A percentile compares a stretch with the other conserved stretches of the same genome.
These are phyloP conservation scores for Bombus turneri DNA, from an alignment of 1,140 invertebrate species.

Conservation along the genomic window DNA sequence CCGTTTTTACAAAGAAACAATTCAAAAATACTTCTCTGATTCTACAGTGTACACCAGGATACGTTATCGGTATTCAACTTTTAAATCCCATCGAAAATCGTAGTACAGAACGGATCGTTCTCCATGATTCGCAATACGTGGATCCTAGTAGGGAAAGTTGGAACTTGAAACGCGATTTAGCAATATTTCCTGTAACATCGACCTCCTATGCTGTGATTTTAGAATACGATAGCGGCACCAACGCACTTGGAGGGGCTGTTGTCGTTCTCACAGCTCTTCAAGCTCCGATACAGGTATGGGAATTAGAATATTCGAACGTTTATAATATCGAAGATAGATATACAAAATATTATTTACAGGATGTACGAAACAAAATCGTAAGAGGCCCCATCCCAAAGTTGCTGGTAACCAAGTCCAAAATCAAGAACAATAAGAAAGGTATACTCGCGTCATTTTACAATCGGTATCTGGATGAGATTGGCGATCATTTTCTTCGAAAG, in stretches of 20 bases:
- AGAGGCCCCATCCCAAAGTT: conserved; percentile 90
- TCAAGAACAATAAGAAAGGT: conserved; percentile 91
- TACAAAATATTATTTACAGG: conserved; percentile 82
- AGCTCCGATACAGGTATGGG: conserved; percentile 82
- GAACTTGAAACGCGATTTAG: conserved; percentile 91
- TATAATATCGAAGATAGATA: not conserved
- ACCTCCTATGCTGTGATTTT: conserved; percentile 92
- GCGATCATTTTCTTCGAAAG: conserved; percentile 92
- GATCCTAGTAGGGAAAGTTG: conserved; percentile 86
- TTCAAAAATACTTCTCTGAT: not conserved
- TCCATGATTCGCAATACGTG: conserved; percentile 88
- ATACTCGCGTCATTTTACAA: conserved; percentile 95
- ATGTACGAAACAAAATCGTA: conserved; percentile 87
- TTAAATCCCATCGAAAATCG: conserved; percentile 94
- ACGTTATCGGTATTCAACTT: conserved; percentile 91
- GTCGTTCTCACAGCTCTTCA: conserved; percentile 90
- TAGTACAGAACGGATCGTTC: conserved; percentile 90
- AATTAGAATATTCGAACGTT: not conserved
- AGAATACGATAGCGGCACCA: conserved; percentile 90
- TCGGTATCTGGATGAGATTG: conserved; percentile 91
- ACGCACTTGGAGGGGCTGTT: conserved; percentile 91
- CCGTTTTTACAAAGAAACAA: not conserved
- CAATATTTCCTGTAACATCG: conserved; percentile 93
- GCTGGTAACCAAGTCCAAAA: conserved; percentile 87
- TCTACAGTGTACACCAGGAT: conserved; percentile 88